A percentile compares a stretch with the other conserved stretches of the same genome.
Evolutionary conservation across 1,140 invertebrate species (phyloP).

Genomic region (Drosophila sechellia): DNA sequence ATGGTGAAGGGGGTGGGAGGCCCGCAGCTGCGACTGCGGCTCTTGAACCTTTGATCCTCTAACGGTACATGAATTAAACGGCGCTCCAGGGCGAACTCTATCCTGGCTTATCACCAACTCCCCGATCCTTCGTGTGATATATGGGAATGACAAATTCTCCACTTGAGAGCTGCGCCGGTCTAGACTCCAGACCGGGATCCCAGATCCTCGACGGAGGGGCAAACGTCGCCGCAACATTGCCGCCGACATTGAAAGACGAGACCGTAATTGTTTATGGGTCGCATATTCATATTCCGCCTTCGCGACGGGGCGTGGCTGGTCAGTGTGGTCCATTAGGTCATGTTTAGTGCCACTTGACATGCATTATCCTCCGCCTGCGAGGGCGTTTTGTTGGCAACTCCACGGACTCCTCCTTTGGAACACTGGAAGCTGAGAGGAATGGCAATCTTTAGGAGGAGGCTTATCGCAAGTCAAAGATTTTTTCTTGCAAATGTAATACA

Average conservation of each 20-base stretch:
- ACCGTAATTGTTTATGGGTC: conserved; percentile 62
- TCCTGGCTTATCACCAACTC: conserved; percentile 53
- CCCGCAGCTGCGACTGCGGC: conserved; percentile 59
- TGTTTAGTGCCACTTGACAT: conserved; percentile 71
- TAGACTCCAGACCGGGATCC: conserved; percentile 51
- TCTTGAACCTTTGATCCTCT: conserved; percentile 71
- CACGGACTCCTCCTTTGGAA: conserved; percentile 33
- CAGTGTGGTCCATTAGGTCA: conserved; percentile 78
- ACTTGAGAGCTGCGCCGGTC: conserved; percentile 67
- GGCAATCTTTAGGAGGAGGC: no score
- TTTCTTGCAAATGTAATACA: background rate
- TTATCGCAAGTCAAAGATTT: background rate
- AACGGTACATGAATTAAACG: conserved; percentile 81
- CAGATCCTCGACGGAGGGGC: conserved; percentile 13
- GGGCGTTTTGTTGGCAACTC: conserved; percentile 72
- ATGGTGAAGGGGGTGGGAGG: background rate
- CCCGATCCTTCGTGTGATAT: conserved; percentile 62
- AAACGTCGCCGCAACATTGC: conserved; percentile 68
- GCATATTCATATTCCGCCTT: conserved; percentile 18
- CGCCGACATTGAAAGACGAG: conserved; percentile 72
- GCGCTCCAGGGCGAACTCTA: conserved; percentile 57
- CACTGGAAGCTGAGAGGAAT: background rate
- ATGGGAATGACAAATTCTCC: conserved; percentile 78
- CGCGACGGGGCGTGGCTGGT: conserved; percentile 42
- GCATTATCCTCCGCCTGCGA: conserved; percentile 27